Percentiles rank a stretch among this genome's conserved stretches.
These are phyloP conservation scores for Luidia sarsii DNA, from an alignment of 53 echinoderm and acorn worm genomes.

Conservation along the genomic window DNA sequence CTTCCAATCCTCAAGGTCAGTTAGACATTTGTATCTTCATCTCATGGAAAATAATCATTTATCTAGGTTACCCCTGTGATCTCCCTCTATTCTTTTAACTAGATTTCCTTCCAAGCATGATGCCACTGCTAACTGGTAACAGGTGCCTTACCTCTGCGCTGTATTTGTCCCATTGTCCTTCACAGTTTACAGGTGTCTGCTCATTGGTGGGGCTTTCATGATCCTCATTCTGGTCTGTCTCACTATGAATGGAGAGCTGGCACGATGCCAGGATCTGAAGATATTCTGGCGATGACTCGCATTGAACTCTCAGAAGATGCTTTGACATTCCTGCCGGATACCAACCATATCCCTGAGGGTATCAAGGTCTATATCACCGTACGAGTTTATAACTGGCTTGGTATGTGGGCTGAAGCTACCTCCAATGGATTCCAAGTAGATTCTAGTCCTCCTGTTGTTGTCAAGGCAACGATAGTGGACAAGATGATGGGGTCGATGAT, in stretches of 20 bases:
- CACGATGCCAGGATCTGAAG: conserved; percentile 33
- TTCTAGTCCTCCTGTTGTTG: conserved; percentile 33
- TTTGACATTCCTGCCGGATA: conserved; percentile 13
- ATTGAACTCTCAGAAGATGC: conserved; percentile 50
- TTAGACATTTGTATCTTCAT: background rate
- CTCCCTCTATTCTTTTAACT: background rate
- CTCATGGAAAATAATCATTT: background rate
- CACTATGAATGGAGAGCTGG: conserved; percentile 71
- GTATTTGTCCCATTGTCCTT: background rate
- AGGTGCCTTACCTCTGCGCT: background rate
- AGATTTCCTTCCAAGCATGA: background rate
- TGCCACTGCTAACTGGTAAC: background rate
- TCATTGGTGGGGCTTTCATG: conserved; percentile 72
- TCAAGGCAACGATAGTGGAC: background rate
- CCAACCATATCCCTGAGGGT: conserved; percentile 13
- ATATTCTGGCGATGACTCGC: conserved; percentile 39
- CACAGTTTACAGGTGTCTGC: conserved; percentile 13
- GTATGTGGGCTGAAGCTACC: conserved; percentile 47
- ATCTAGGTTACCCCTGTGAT: background rate
- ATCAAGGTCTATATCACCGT: conserved; percentile 54
- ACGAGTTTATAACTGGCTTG: conserved; percentile 51
- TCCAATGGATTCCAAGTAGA: conserved; percentile 65
- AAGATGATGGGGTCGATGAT: background rate
- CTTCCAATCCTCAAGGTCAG: conserved; percentile 50
- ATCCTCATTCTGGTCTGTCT: conserved; percentile 58